Percentiles rank a stretch among this genome's conserved stretches.
phyloP scores from a whole-genome alignment of 1,140 invertebrate genomes.

The Drosophila tsacasi region DNA sequence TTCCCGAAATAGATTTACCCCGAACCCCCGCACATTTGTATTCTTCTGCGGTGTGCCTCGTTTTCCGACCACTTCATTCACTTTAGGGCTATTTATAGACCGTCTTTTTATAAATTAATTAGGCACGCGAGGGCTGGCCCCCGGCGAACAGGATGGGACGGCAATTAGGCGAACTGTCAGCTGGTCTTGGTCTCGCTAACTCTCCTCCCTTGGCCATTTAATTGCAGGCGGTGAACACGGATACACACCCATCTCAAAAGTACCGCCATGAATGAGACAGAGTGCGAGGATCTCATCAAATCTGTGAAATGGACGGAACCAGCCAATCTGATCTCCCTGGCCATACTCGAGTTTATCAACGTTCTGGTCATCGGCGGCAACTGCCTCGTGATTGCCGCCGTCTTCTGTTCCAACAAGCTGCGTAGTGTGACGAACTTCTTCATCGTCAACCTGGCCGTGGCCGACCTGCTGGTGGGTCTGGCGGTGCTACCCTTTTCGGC shows the following conservation, averaged over 20 bases:
- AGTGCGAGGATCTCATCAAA: conserved; percentile 90
- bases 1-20: conserved; percentile 4
- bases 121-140: conserved; percentile 42
- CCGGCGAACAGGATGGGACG: conserved; percentile 4
- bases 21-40: conserved; percentile 5
- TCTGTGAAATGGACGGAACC: conserved; percentile 92
- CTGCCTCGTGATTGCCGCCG: conserved; percentile 95
- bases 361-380: conserved; percentile 95
- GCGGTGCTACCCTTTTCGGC: conserved; percentile 96
- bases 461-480: conserved; percentile 95
- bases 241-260: conserved; percentile 73
- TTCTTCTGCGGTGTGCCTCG: conserved; percentile 16
- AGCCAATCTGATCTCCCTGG: conserved; percentile 90
- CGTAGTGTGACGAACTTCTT: conserved; percentile 97
- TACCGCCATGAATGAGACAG: conserved; percentile 89
- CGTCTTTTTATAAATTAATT: conserved; percentile 69
- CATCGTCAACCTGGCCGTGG: conserved; percentile 96
- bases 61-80: conserved; percentile 17
- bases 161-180: conserved; percentile 36
- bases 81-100: conserved; percentile 35
- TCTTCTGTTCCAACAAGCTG: conserved; percentile 94
- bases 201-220: conserved; percentile 4
- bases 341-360: conserved; percentile 92
- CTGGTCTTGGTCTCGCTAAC: conserved; percentile 16
- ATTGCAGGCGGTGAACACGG: conserved; percentile 80